These are phyloP conservation scores for Lytechinus variegatus DNA, from an alignment of 35 echinoderm and acorn worm species.

Conservation along the genomic window DNA sequence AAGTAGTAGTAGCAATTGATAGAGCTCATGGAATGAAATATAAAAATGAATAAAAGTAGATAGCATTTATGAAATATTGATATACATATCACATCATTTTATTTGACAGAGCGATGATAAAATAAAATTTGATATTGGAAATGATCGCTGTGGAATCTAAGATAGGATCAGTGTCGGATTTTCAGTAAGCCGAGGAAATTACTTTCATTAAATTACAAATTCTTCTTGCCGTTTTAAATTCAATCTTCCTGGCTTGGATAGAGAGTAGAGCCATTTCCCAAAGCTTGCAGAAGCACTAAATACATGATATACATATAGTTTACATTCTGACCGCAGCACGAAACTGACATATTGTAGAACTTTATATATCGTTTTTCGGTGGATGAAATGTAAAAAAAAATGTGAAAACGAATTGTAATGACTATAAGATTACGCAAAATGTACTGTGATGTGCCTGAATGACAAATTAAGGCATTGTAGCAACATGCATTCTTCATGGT, in stretches of 20 bases:
- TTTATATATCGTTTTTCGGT: neutral
- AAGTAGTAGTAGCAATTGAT: neutral
- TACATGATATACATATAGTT: neutral
- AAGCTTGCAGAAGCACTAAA: neutral
- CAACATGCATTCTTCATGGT: no score
- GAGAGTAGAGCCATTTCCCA: neutral
- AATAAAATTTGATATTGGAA: conserved; percentile 19
- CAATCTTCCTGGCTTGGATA: conserved; percentile 14
- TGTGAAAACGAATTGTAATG: no score
- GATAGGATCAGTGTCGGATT: conserved; percentile 12
- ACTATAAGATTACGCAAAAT: no score
- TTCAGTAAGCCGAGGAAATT: conserved; percentile 23
- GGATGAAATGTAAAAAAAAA: no score
- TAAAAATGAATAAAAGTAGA: neutral
- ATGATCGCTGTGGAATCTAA: conserved; percentile 11
- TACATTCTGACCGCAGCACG: neutral
- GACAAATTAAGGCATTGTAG: no score
- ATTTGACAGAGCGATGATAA: neutral
- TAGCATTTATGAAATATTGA: neutral
- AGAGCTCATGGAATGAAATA: neutral
- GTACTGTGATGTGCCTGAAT: no score
- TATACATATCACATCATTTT: neutral
- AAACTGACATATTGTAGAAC: neutral
- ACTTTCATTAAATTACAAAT: conserved; percentile 33
- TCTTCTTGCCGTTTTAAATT: conserved; percentile 31